These are phyloP conservation scores for Poeciliopsis prolifica DNA, from an alignment of 2,113 vertebrate genomes.

Conservation along the genomic window DNA sequence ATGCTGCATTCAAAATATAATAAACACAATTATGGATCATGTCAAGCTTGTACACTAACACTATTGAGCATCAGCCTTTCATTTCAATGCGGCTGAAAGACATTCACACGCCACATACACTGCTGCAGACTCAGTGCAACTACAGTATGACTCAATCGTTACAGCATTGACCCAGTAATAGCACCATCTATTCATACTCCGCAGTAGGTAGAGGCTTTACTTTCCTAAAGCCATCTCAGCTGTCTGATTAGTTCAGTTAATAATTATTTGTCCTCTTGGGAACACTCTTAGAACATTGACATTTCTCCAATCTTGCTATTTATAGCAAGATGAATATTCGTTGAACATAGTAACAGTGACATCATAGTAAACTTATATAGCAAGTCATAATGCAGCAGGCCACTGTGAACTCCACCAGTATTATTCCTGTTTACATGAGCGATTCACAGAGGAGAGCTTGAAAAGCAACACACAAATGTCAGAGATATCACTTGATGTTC, in stretches of 20 bases:
- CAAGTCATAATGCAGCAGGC: not conserved
- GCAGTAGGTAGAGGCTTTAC: not conserved
- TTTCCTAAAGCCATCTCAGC: not conserved
- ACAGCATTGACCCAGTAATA: not conserved
- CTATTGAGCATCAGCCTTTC: not conserved
- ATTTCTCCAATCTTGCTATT: not conserved
- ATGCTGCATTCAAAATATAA: not conserved
- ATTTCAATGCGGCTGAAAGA: not conserved
- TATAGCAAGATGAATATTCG: not conserved
- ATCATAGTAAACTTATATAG: not conserved
- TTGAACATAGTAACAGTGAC: not conserved
- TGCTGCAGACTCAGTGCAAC: not conserved
- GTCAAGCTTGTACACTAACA: not conserved
- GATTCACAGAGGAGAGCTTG: not conserved
- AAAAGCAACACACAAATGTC: not conserved
- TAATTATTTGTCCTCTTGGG: not conserved
- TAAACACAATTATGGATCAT: not conserved
- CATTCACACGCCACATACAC: not conserved
- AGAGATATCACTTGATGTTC: too few species aligned
- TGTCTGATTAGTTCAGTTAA: not conserved
- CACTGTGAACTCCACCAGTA: not conserved
- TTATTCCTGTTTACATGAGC: not conserved
- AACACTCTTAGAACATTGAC: not conserved
- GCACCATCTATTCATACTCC: not conserved
- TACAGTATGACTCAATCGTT: not conserved